Conservation (phyloP, 2,888 invertebrate species). For the Sericinus montela region DNA sequence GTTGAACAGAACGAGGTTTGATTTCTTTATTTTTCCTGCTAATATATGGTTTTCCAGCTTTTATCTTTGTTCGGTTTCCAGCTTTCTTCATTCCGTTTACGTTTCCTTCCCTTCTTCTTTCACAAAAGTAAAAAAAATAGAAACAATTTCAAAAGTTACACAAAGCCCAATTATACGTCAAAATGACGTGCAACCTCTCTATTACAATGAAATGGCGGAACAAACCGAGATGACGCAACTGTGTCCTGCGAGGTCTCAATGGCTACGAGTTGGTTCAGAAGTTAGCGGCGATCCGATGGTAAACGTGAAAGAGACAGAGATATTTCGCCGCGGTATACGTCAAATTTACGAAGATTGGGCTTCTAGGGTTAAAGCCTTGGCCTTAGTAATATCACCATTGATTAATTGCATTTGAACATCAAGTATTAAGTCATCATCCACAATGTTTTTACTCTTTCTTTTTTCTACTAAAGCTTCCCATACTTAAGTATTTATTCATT, state of each 20-base stretch:
- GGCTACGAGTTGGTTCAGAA: constrained; percentile 14
- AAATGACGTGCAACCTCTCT: too few relatives aligned
- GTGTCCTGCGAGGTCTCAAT: constrained; percentile 8
- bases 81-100: constrained; percentile 19
- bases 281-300: constrained; percentile 13
- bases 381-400: too few relatives aligned
- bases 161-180: constrained; percentile 2
- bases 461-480: too few relatives aligned
- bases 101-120: constrained; percentile 21
- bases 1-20: too few relatives aligned
- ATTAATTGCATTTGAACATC: too few relatives aligned
- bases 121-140: constrained; percentile 15
- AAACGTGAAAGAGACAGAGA: constrained; percentile 13
- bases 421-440: too few relatives aligned
- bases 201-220: constrained; percentile 11
- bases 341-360: constrained; percentile 8
- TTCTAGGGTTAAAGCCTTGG: background rate
- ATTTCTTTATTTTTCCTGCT: background rate
- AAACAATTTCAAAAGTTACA: constrained; percentile 13
- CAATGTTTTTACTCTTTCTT: too few relatives aligned
- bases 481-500: too few relatives aligned
- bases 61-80: background rate
- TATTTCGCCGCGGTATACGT: constrained; percentile 9
- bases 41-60: background rate
- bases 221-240: constrained; percentile 13